phyloP scores from a whole-genome alignment of 2,888 invertebrate species.

The Oegoconia quadripuncta region DNA sequence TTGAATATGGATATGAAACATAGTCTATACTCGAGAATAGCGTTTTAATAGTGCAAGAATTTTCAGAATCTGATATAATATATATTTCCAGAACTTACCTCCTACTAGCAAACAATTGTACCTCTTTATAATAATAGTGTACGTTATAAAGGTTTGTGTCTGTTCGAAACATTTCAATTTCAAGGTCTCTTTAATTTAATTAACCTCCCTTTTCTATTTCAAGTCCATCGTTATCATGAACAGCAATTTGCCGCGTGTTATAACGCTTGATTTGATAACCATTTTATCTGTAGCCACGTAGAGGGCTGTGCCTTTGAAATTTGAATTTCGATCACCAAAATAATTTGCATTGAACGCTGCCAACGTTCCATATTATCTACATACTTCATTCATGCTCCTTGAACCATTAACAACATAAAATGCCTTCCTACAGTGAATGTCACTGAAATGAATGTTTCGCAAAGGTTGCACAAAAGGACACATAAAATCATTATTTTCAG shows the following conservation, averaged over 20 bases:
- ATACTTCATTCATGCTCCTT: slow-evolving; percentile 32
- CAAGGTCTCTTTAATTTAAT: too few relatives aligned
- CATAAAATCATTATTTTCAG: too few relatives aligned
- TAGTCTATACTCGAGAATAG: too few relatives aligned
- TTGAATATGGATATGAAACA: too few relatives aligned
- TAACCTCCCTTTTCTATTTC: background rate
- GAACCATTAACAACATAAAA: slow-evolving; percentile 32
- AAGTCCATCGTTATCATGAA: background rate
- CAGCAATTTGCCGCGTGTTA: background rate
- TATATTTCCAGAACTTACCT: too few relatives aligned
- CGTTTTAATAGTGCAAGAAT: too few relatives aligned
- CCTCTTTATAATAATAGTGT: too few relatives aligned
- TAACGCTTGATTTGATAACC: slow-evolving; percentile 1
- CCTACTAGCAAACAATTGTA: too few relatives aligned
- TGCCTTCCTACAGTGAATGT: slow-evolving; percentile 11
- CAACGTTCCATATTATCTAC: slow-evolving; percentile 26
- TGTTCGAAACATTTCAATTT: too few relatives aligned
- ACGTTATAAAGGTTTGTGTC: too few relatives aligned
- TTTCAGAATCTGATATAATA: too few relatives aligned
- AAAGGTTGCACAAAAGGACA: slow-evolving; percentile 13
- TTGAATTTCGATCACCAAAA: slow-evolving; percentile 16
- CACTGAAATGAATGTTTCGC: slow-evolving; percentile 13
- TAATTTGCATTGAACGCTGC: slow-evolving; percentile 31
- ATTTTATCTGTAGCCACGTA: background rate
- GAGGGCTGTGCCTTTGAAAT: background rate